Evolutionary conservation across 1,140 invertebrate species (phyloP).

Genomic region (Wiebesia pumilae): DNA sequence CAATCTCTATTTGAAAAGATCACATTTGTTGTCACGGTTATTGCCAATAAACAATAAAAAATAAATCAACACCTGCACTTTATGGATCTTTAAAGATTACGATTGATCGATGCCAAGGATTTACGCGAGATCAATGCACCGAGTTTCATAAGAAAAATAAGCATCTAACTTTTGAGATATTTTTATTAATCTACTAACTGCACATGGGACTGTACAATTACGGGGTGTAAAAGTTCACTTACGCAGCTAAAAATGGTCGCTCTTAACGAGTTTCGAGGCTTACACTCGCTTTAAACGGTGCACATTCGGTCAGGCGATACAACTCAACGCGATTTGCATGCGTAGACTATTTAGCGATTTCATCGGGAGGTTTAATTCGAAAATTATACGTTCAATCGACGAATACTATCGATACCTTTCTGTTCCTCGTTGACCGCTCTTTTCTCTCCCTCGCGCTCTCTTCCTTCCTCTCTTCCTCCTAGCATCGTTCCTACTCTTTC

Average conservation of each 20-base stretch:
- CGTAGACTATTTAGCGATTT: constrained; percentile 69
- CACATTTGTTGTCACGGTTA: background rate
- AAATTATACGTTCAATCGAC: constrained; percentile 74
- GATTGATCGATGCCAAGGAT: background rate
- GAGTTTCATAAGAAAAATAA: background rate
- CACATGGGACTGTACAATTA: background rate
- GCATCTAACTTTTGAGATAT: background rate
- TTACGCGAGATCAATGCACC: background rate
- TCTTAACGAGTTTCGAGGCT: background rate
- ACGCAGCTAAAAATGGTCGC: background rate
- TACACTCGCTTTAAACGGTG: background rate
- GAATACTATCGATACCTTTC: constrained; percentile 60
- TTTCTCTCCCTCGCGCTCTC: constrained; percentile 44
- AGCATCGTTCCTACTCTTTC: no score
- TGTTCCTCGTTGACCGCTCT: constrained; percentile 36
- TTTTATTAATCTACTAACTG: background rate
- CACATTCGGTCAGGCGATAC: background rate
- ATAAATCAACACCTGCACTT: background rate
- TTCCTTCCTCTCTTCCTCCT: background rate
- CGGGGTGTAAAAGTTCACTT: background rate
- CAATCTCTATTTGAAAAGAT: background rate
- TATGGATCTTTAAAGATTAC: background rate
- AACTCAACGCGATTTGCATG: constrained; percentile 60
- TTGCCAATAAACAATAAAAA: background rate
- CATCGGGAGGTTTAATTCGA: constrained; percentile 69